Evolutionary conservation across 2,113 vertebrate genomes (phyloP), one percentile per base, ranked within the genome.

Genomic region (Aldabrachelys gigantea): DNA sequence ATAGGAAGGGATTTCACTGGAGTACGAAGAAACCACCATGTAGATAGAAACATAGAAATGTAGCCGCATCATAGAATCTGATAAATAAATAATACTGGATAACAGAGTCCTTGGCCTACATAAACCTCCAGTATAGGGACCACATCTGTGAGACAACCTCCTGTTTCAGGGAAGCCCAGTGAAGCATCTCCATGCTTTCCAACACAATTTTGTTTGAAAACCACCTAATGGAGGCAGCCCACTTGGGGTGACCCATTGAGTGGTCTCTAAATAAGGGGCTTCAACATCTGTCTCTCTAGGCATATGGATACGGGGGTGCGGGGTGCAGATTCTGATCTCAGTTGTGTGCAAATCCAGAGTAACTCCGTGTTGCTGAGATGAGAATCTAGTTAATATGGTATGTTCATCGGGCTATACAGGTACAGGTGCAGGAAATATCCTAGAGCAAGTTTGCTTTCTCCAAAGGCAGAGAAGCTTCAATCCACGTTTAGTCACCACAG

Each of bases 381-480:
- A 93, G 56, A 62, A 90, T 94, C 94, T 85, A 76, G 49, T 87
- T 95, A 88, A 80, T 31, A 53, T 56, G 90, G 86, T 29, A 91
- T 62, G 13, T 97, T 97, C 96, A 96, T 91, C 94, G 85, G 93
- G 52, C 88, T 94, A 95, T 94, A 82, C 90, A 57, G 82, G 35
- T 72, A 21, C n/a, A 38, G 65, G 78, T 93, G 69, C 52, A 96
- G 88, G 92, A 96, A 91, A 89, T 81, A 85, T 35, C 35, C 56
- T 11, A 89, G 75, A 92, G 65, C 41, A n/a, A 69, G 44, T 82
- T 44, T 87, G 19, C 21, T 93, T 88, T 85, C 90, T 92, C 53
- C 54, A 88, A 91, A 92, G n/a, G 24, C 0, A 88, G 41, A 83
- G 38, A 75, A 17, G 54, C 41, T 29, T 27, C 17, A 11, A 12